Conservation (phyloP, 2,113 vertebrate species). For the Passer domesticus region DNA sequence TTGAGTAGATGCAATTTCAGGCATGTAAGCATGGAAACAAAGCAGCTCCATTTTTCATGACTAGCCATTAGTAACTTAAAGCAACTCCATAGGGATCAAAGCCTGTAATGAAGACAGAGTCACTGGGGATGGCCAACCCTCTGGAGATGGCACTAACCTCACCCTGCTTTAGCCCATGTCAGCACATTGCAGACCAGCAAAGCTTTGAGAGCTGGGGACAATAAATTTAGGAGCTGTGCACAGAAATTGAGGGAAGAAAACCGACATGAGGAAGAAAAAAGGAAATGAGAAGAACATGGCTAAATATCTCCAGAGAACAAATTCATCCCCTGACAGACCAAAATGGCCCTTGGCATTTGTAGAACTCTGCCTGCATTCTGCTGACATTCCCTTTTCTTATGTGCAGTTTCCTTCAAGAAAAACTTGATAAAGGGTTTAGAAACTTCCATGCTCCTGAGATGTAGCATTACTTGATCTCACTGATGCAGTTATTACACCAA, state of each 20-base stretch:
- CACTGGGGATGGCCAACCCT: background rate
- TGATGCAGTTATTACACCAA: background rate
- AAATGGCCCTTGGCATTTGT: background rate
- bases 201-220: background rate
- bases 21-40: background rate
- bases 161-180: background rate
- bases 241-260: background rate
- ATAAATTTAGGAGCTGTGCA: background rate
- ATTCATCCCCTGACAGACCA: background rate
- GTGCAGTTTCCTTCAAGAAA: background rate
- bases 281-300: background rate
- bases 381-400: background rate
- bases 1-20: conserved; percentile 4
- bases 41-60: background rate
- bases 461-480: background rate
- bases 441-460: background rate
- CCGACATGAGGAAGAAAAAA: background rate
- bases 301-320: background rate
- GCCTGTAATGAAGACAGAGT: background rate
- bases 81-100: background rate
- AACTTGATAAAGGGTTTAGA: background rate
- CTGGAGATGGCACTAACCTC: background rate
- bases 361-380: background rate
- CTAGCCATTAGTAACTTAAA: background rate
- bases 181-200: background rate